phyloP scores from a whole-genome alignment of 1,140 invertebrate species.

The Penaeus japonicus region DNA sequence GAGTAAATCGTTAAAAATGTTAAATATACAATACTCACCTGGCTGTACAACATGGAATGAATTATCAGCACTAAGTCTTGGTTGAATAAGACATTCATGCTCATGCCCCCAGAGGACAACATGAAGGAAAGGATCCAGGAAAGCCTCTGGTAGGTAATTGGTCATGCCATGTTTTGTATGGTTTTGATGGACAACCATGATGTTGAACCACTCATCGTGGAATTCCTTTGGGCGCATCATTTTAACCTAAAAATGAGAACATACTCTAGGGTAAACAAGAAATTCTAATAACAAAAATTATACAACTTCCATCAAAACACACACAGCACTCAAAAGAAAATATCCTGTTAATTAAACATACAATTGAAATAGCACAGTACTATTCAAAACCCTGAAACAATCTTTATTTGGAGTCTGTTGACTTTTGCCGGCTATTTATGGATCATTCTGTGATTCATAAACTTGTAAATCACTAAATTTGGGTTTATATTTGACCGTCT shows the following conservation, averaged over 20 bases:
- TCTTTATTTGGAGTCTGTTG: no score
- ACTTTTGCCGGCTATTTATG: no score
- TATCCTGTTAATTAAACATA: no score
- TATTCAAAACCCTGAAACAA: no score
- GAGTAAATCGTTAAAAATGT: neutral
- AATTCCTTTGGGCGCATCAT: conserved; percentile 75
- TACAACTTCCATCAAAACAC: neutral
- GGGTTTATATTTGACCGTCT: neutral
- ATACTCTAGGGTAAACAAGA: neutral
- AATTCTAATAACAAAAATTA: neutral
- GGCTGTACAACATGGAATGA: conserved; percentile 88
- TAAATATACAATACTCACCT: conserved; percentile 67
- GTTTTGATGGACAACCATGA: conserved; percentile 97
- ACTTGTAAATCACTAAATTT: neutral
- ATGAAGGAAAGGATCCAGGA: conserved; percentile 86
- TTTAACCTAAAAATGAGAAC: conserved; percentile 68
- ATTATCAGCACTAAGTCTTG: conserved; percentile 71
- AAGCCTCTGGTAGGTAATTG: conserved; percentile 86
- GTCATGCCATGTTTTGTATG: conserved; percentile 78
- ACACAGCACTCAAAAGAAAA: neutral
- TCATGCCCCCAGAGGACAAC: conserved; percentile 98
- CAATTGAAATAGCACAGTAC: no score
- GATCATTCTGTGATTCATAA: neutral
- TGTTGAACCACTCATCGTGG: conserved; percentile 84
- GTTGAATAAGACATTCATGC: conserved; percentile 88